Evolutionary conservation across 2,888 invertebrate genomes (phyloP).

Genomic region (Drosophila tanythrix): DNA sequence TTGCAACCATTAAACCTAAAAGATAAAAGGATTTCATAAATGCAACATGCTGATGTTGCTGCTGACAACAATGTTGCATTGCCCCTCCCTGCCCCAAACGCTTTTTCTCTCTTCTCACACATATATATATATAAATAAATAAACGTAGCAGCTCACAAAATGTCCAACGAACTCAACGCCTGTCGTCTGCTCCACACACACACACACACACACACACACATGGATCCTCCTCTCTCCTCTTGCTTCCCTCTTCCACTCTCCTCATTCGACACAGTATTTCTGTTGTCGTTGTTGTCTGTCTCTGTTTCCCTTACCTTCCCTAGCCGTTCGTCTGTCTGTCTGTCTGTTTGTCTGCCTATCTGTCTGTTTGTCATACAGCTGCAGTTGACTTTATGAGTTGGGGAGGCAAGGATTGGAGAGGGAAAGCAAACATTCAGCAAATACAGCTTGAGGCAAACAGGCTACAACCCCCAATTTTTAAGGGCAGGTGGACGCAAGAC

Average conservation of each 20-base stretch:
- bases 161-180: constrained; percentile 76
- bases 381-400: constrained; percentile 56
- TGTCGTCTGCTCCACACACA: constrained; percentile 54
- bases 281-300: constrained; percentile 26
- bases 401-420: not conserved
- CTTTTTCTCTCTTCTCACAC: not conserved
- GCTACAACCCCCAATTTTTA: constrained; percentile 13
- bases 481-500: not conserved
- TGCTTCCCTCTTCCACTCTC: not conserved
- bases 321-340: not conserved
- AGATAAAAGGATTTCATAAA: constrained; percentile 83
- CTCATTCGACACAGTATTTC: constrained; percentile 1
- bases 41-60: constrained; percentile 81
- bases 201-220: constrained; percentile 12
- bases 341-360: not conserved
- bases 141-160: constrained; percentile 73
- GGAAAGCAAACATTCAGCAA: constrained; percentile 42
- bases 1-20: constrained; percentile 72
- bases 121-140: constrained; percentile 69
- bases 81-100: constrained; percentile 14
- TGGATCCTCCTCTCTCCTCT: not conserved
- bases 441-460: constrained; percentile 49
- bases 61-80: constrained; percentile 77
- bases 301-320: not conserved
- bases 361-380: constrained; percentile 65